Evolutionary conservation across 2,113 vertebrate genomes (phyloP), one percentile per base, ranked within the genome.

Genomic region (Perca fluviatilis): DNA sequence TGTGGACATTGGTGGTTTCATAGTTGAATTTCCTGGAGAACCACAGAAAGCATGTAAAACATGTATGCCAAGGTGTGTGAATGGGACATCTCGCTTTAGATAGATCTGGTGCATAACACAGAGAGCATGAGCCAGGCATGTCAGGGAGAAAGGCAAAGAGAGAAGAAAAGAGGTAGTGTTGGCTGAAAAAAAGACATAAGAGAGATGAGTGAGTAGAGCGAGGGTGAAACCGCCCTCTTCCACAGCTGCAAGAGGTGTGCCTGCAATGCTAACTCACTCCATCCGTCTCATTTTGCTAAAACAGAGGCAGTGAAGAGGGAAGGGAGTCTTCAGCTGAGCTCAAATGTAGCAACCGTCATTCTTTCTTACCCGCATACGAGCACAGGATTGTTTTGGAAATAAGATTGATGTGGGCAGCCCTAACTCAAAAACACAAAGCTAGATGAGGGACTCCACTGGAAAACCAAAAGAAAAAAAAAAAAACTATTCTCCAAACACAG

Each of bases 241-340:
- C 87, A 85, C 92, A 94, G 92, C 90, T 93, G 91, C 87, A 71
- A 71, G 89, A 88, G 80, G 84, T 93, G 90, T 94, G 92, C 86
- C 89, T 93, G 92, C 78, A 94, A 91, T 93, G 82, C 88, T 90
- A 94, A 93, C 83, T 80, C 76, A 6, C 82, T 80, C 82, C 58
- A 90, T 90, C 85, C 76, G 74, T 88, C 83, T 88, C 75, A 10
- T 57, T 91, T 80, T 64, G 58, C 69, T 77, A 56, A 74, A 88
- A 89, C 86, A 57, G 72, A 85, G 65, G 47, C 72, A 66, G 66
- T 14, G 50, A 7, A 11, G 66, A 74, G 49, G 54, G 74, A 77
- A 73, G 66, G 46, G 64, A 49, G 56, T 79, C 82, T 77, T 80
- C 77, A 74, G 73, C 70, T 16, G 56, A 73, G 84, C 77, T 79